Evolutionary conservation across 2,797 vertebrate species (phyloP).

Genomic region (Melopsittacus undulatus): DNA sequence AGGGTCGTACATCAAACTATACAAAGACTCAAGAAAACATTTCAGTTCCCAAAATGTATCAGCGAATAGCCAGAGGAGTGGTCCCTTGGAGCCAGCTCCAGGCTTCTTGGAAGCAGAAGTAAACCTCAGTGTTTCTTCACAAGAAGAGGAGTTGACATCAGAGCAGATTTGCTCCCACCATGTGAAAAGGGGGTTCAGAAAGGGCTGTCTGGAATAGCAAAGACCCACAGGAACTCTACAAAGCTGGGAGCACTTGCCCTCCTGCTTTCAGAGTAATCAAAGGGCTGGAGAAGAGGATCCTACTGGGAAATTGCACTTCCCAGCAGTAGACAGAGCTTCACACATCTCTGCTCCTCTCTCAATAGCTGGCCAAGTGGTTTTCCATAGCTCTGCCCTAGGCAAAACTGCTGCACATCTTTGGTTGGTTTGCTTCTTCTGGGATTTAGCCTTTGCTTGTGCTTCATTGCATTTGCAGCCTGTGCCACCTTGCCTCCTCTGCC

Average conservation of each 20-base stretch:
- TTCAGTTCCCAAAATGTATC: neutral
- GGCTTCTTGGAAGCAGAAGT: neutral
- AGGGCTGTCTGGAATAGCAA: neutral
- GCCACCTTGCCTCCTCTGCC: neutral
- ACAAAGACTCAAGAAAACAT: neutral
- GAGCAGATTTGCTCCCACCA: neutral
- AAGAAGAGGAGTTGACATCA: neutral
- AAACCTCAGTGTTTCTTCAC: neutral
- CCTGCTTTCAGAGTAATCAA: neutral
- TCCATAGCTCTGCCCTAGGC: neutral
- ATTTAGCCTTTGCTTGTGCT: neutral
- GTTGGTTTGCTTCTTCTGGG: neutral
- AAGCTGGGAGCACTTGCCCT: neutral
- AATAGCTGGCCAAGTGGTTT: neutral
- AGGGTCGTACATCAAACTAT: neutral
- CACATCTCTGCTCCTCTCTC: neutral
- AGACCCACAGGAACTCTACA: neutral
- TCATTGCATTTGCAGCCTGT: neutral
- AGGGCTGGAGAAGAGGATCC: neutral
- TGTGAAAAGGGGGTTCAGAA: neutral
- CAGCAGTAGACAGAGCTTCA: neutral
- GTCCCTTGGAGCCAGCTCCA: neutral
- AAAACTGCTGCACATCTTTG: neutral
- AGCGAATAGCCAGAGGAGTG: neutral
- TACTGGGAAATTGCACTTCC: neutral